Conservation (phyloP, 2,888 invertebrate genomes). For the Drosophila aldrichi region DNA sequence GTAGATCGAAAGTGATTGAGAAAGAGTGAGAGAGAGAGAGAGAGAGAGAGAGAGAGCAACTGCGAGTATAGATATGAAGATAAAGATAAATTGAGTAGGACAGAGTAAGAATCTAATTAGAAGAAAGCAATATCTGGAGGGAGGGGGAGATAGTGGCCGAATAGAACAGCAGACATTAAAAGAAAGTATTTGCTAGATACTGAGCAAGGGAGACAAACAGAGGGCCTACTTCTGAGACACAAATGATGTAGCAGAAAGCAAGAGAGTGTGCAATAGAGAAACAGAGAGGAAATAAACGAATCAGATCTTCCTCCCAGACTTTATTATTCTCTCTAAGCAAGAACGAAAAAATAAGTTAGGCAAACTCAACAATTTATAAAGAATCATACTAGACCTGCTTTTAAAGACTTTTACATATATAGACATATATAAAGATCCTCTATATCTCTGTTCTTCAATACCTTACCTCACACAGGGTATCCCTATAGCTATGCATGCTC, state of each 20-base stretch:
- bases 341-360: too few relatives aligned
- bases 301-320: too few relatives aligned
- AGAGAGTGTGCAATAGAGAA: not conserved
- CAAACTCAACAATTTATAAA: too few relatives aligned
- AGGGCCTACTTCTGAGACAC: not conserved
- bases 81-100: too few relatives aligned
- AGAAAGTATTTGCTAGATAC: not conserved
- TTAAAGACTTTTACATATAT: not conserved
- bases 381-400: not conserved
- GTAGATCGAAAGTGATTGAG: not conserved
- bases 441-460: too few relatives aligned
- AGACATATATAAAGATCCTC: not conserved
- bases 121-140: not conserved
- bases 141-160: not conserved
- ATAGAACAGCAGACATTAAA: rapidly evolving
- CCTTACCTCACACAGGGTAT: constrained; percentile 9
- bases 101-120: too few relatives aligned
- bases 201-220: not conserved
- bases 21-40: too few relatives aligned
- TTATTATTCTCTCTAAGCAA: too few relatives aligned
- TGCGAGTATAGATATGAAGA: not conserved
- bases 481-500: not conserved
- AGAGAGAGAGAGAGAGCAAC: not conserved
- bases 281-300: not conserved
- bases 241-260: not conserved